Conservation (phyloP, 2,888 invertebrate species). For the Plebejus anna region DNA sequence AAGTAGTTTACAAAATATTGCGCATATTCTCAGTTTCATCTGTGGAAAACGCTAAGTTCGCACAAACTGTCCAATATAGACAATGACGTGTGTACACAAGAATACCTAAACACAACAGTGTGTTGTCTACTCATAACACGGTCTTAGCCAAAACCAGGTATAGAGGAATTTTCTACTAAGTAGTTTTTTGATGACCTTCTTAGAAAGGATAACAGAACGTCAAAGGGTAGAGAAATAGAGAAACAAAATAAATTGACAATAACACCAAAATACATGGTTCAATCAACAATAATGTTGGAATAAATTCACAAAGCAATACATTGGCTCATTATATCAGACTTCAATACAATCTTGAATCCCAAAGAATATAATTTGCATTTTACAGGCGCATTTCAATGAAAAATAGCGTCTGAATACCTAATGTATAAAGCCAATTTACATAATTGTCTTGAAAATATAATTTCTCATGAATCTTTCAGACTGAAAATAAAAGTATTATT, state of each 20-base stretch:
- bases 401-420: slow-evolving; percentile 15
- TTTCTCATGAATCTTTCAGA: neutral
- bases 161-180: neutral
- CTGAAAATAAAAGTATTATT: neutral
- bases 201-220: neutral
- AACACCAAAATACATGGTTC: neutral
- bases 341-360: neutral
- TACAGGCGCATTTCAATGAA: neutral
- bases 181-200: neutral
- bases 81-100: slow-evolving; percentile 8
- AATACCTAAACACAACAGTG: neutral
- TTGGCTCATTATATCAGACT: neutral
- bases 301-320: neutral
- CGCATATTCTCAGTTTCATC: neutral
- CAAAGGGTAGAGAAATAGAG: neutral
- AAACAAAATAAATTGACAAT: neutral
- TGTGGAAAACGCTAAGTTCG: neutral
- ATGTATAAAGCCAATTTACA: slow-evolving; percentile 7
- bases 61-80: neutral
- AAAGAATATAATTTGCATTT: slow-evolving; percentile 9
- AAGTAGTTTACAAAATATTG: neutral
- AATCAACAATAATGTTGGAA: neutral
- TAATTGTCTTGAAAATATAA: slow-evolving; percentile 7
- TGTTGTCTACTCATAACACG: neutral
- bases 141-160: neutral